Evolutionary conservation across 2,888 invertebrate species (phyloP).

Genomic region (Lydus trimaculatus): DNA sequence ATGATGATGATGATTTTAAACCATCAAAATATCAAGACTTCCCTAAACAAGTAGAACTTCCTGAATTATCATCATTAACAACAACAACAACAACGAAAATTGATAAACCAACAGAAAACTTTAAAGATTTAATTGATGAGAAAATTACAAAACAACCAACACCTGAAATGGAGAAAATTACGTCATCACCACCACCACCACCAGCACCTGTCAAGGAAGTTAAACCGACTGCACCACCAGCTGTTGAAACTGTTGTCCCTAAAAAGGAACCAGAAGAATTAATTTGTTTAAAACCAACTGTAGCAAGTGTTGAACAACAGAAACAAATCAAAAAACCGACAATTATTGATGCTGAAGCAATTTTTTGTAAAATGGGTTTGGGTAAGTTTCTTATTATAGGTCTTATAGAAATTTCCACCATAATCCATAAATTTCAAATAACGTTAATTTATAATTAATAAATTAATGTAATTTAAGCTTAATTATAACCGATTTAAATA

Average conservation of each 20-base stretch:
- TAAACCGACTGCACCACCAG: slow-evolving; percentile 21
- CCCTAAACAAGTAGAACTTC: slow-evolving; percentile 37
- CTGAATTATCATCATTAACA: too few species aligned
- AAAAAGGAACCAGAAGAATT: slow-evolving; percentile 27
- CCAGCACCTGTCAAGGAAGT: slow-evolving; percentile 38
- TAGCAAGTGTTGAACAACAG: slow-evolving; percentile 31
- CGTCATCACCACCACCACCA: slow-evolving; percentile 12
- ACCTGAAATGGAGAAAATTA: slow-evolving; percentile 33
- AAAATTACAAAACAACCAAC: slow-evolving; percentile 26
- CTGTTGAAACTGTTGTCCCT: slow-evolving; percentile 13
- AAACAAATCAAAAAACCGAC: slow-evolving; percentile 52
- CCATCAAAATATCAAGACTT: slow-evolving; percentile 46
- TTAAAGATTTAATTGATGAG: slow-evolving; percentile 52
- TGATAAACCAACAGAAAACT: slow-evolving; percentile 40
- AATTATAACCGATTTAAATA: too few species aligned
- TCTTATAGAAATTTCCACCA: neutral
- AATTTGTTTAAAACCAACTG: slow-evolving; percentile 37
- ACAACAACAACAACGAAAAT: slow-evolving; percentile 29
- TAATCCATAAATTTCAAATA: too few species aligned
- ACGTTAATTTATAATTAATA: slow-evolving; percentile 2
- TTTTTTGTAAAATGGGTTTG: slow-evolving; percentile 76
- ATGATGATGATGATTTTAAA: slow-evolving; percentile 58
- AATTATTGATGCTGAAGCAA: slow-evolving; percentile 71
- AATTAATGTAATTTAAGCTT: slow-evolving; percentile 9
- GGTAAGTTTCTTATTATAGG: too few species aligned